phyloP scores from a whole-genome alignment of 2,113 vertebrate genomes.

The Pyxicephalus adspersus region DNA sequence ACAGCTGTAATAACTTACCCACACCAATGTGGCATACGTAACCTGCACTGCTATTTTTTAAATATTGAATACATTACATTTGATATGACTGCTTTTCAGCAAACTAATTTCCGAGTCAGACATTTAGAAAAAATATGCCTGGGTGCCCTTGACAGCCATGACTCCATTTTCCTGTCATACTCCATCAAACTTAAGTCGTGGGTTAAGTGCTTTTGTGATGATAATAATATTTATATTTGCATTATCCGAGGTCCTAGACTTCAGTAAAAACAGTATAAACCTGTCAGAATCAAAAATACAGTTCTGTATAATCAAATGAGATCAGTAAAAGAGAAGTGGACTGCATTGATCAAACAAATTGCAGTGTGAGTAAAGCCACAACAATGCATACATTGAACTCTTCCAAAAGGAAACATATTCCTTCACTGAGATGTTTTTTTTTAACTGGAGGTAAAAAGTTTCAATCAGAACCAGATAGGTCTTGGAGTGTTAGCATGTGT shows the following conservation, averaged over 20 bases:
- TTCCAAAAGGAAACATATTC: constrained; percentile 38
- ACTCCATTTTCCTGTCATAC: constrained; percentile 3
- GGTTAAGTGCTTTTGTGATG: constrained; percentile 1
- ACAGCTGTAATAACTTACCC: too few relatives aligned
- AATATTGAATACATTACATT: neutral
- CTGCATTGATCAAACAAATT: constrained; percentile 43
- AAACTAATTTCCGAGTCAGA: neutral
- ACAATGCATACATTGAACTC: constrained; percentile 37
- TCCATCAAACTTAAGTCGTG: neutral
- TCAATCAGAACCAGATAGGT: constrained; percentile 42
- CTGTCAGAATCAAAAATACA: constrained; percentile 24
- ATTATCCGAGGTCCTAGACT: constrained; percentile 6
- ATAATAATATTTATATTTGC: constrained; percentile 1
- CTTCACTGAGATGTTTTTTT: constrained; percentile 16
- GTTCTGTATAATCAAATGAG: constrained; percentile 19
- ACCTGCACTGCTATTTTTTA: neutral
- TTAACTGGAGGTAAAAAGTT: constrained; percentile 22
- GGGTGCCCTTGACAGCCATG: neutral
- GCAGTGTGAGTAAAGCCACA: constrained; percentile 23
- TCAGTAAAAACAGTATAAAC: constrained; percentile 7
- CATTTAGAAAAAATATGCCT: neutral
- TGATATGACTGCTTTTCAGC: neutral
- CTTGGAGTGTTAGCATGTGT: constrained; percentile 48
- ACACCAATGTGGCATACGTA: neutral
- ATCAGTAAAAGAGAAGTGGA: constrained; percentile 21